phyloP scores from a whole-genome alignment of 2,888 invertebrate genomes.

The Drosophila robusta region DNA sequence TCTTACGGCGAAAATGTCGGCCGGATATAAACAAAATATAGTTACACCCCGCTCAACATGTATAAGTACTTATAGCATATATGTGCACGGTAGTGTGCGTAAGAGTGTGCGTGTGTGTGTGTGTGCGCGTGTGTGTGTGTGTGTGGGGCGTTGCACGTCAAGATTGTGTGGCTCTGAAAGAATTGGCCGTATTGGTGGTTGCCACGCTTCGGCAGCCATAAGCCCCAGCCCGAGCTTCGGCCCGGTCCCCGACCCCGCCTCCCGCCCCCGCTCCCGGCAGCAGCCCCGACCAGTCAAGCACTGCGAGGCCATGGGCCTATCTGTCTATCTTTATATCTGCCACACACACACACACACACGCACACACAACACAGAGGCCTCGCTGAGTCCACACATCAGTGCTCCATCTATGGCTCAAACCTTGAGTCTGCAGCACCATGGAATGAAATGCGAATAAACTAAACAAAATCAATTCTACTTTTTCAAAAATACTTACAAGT shows the following conservation, averaged over 20 bases:
- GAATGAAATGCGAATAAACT: not conserved
- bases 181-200: conserved; percentile 59
- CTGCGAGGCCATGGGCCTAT: conserved; percentile 52
- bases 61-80: conserved; percentile 17
- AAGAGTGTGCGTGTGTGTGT: conserved; percentile 7
- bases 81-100: conserved; percentile 1
- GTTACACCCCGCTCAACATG: conserved; percentile 35
- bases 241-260: not conserved
- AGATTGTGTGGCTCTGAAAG: conserved; percentile 43
- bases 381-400: conserved; percentile 35
- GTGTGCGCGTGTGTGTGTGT: conserved; percentile 15
- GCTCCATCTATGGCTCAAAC: conserved; percentile 41
- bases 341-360: conserved; percentile 31
- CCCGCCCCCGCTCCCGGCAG: conserved; percentile 10
- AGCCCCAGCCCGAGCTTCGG: conserved; percentile 15
- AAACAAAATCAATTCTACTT: not conserved
- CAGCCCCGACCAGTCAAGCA: conserved; percentile 28
- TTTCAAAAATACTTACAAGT: too few species aligned
- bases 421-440: conserved; percentile 28
- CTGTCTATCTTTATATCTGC: conserved; percentile 61
- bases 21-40: conserved; percentile 67
- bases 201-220: conserved; percentile 60
- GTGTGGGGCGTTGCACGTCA: conserved; percentile 57
- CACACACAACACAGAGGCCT: conserved; percentile 10
- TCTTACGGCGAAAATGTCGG: conserved; percentile 45